Evolutionary conservation across 2,113 vertebrate genomes (phyloP).

Genomic region (Tyrannus savana): DNA sequence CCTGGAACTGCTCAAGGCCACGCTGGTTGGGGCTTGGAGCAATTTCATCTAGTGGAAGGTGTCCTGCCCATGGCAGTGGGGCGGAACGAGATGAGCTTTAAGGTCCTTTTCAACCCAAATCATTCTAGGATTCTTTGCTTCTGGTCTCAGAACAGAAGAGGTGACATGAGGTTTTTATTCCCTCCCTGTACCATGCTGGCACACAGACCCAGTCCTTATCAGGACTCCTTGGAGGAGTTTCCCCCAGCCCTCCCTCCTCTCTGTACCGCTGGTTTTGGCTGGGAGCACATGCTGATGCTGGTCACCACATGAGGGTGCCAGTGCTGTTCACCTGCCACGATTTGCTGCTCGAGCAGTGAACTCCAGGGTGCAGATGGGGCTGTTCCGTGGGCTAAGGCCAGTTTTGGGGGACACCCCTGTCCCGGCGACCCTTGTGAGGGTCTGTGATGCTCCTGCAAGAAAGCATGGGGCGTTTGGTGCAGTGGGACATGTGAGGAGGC

Average conservation of each 20-base stretch:
- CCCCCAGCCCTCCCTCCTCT: rapidly evolving
- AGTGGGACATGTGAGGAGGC: not conserved
- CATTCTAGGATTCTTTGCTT: not conserved
- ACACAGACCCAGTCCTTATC: not conserved
- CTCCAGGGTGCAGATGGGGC: too few species aligned
- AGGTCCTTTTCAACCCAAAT: not conserved
- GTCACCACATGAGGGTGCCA: constrained; percentile 58
- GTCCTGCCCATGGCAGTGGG: not conserved
- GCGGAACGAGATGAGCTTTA: not conserved
- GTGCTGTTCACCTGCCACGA: not conserved
- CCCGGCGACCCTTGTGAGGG: not conserved
- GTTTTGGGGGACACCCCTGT: not conserved
- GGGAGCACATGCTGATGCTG: not conserved
- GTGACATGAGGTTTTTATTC: not conserved
- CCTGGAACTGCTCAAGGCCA: not conserved
- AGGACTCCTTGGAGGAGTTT: not conserved
- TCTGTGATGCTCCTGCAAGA: not conserved
- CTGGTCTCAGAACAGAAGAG: not conserved
- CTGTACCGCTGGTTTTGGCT: rapidly evolving
- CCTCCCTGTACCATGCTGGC: not conserved
- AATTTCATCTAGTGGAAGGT: not conserved
- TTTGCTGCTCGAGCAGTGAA: not conserved
- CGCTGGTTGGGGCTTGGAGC: not conserved
- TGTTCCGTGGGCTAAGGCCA: not conserved
- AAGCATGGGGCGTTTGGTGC: rapidly evolving